These are phyloP conservation scores for Pterois miles DNA, from an alignment of 2,797 vertebrate genomes.

Conservation along the genomic window DNA sequence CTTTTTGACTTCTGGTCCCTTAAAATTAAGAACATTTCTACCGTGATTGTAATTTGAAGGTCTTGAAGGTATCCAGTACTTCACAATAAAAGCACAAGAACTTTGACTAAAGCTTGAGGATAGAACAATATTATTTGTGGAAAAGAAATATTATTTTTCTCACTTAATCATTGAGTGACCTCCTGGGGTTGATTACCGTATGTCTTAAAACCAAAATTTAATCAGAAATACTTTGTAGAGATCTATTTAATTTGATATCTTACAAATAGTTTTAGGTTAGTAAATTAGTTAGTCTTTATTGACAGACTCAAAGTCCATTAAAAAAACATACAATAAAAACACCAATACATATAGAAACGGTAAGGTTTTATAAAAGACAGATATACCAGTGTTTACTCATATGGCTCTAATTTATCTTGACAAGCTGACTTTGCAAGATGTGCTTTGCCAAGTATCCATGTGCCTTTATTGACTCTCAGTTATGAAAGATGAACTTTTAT, in stretches of 20 bases:
- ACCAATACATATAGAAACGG: too few species aligned
- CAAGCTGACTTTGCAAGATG: background rate
- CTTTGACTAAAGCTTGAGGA: background rate
- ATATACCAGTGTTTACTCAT: too few species aligned
- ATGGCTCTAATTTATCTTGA: background rate
- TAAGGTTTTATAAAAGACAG: too few species aligned
- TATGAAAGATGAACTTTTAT: background rate
- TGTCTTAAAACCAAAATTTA: background rate
- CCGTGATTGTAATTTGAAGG: too few species aligned
- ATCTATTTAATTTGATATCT: background rate
- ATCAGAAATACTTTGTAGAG: background rate
- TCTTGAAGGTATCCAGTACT: background rate
- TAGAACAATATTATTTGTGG: background rate
- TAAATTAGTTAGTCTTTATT: too few species aligned
- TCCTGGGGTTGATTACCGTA: background rate
- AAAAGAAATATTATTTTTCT: accelerated
- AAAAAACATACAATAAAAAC: too few species aligned
- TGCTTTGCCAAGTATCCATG: background rate
- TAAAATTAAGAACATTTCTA: background rate
- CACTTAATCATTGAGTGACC: background rate
- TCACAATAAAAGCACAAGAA: background rate
- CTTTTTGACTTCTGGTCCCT: background rate
- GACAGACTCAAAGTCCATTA: too few species aligned
- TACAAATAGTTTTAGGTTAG: background rate
- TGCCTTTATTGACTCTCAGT: background rate